Percentiles rank a stretch among this genome's conserved stretches.
These are phyloP conservation scores for Alcedo atthis DNA, from an alignment of 2,797 vertebrate genomes.

Conservation along the genomic window DNA sequence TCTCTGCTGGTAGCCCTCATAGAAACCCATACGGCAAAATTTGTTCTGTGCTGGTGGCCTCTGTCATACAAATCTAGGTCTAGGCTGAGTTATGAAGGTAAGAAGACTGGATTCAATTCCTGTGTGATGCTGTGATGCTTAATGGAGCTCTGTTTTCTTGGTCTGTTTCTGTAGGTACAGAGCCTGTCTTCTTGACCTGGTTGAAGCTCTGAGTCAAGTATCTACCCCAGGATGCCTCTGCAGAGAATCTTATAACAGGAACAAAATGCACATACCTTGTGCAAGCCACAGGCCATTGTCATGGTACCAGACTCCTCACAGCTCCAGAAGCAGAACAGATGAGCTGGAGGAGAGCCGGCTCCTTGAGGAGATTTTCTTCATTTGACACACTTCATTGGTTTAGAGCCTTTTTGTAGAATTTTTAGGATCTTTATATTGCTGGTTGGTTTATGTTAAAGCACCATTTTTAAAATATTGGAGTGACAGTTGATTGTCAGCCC, in stretches of 20 bases:
- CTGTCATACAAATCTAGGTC: background rate
- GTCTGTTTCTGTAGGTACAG: constrained; percentile 80
- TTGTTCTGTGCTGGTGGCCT: rapidly evolving
- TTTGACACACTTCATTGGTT: constrained; percentile 74
- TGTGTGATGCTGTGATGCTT: background rate
- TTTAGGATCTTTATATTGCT: background rate
- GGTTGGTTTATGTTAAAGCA: constrained; percentile 30
- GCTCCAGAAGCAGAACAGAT: constrained; percentile 67
- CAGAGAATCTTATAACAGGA: background rate
- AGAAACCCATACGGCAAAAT: background rate
- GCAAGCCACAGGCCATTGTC: background rate
- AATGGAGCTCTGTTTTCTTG: background rate
- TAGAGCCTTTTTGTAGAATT: constrained; percentile 5
- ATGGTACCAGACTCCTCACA: constrained; percentile 19
- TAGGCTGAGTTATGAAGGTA: background rate
- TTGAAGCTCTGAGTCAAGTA: constrained; percentile 84
- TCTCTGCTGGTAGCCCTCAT: background rate
- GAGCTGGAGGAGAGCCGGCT: constrained; percentile 91
- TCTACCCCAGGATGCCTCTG: constrained; percentile 39
- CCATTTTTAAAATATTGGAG: constrained; percentile 67
- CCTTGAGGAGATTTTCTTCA: constrained; percentile 96
- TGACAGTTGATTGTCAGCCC: constrained; percentile 38
- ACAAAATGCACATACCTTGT: background rate
- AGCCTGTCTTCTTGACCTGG: constrained; percentile 84
- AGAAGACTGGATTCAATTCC: background rate